Evolutionary conservation across 2,113 vertebrate species (phyloP).

Genomic region (Zosterops japonicus): DNA sequence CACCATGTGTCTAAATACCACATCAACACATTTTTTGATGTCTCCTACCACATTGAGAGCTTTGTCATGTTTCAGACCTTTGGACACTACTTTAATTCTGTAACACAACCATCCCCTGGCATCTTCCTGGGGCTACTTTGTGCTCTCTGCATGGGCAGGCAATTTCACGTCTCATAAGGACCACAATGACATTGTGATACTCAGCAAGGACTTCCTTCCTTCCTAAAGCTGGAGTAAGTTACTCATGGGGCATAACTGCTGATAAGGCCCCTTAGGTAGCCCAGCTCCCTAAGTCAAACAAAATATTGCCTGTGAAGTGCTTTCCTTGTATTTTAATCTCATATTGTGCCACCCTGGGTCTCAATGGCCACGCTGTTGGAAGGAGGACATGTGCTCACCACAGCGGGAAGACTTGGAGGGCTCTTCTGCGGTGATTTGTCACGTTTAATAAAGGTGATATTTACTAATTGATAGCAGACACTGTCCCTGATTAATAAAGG

Average conservation of each 20-base stretch:
- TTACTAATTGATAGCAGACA: not conserved
- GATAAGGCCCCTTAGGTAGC: not conserved
- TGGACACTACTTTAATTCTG: not conserved
- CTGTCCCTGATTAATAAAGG: not conserved
- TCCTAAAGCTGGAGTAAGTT: not conserved
- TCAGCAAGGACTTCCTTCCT: not conserved
- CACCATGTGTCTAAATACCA: not conserved
- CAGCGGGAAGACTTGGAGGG: fast-evolving
- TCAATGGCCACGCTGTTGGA: fast-evolving
- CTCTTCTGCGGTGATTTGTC: not conserved
- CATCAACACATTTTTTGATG: not conserved
- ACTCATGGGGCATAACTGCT: not conserved
- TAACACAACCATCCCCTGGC: not conserved
- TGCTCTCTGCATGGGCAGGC: not conserved
- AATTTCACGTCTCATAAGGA: not conserved
- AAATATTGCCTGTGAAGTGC: not conserved
- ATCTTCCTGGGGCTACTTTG: not conserved
- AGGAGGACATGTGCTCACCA: not conserved
- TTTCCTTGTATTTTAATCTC: not conserved
- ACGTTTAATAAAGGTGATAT: not conserved
- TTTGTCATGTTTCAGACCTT: not conserved
- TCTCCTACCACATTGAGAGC: not conserved
- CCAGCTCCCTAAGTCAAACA: not conserved
- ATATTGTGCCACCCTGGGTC: fast-evolving
- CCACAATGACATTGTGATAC: not conserved